Evolutionary conservation across 1,140 invertebrate genomes (phyloP), one percentile per base, ranked within the genome.

Genomic region (Arion vulgaris): DNA sequence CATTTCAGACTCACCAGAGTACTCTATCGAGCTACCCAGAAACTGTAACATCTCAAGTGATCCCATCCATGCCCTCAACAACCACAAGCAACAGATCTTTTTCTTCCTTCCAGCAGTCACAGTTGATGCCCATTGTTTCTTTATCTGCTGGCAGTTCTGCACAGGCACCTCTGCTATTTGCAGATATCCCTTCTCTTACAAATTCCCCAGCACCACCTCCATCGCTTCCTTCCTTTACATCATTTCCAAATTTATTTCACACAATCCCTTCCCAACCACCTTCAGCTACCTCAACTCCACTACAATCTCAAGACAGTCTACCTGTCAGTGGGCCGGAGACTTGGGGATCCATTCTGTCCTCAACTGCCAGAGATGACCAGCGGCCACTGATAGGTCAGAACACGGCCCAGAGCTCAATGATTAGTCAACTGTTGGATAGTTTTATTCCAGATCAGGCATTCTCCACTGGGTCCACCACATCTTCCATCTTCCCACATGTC

Each of bases 361-460:
- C 51, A 1, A 39, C 28, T 39, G 13, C 57, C 23, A 26, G 76
- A 41, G 76, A 78, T 38, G 57, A 80, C 34, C 45, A 62, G 23
- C 66, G 38, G 39, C 23, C 68, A 41, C 36, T 71, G 19, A 38
- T 41, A 26, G 23, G n/a, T 32, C 28, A 41, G 5, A 69, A 26
- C n/a, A 28, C 53, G 5, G 36, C 26, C 26, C 69, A 73, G 13
- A 45, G 49, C 49, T 81, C 80, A 32, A 73, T 74, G 49, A 81
- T 81, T 26, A 81, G 80, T 49, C 69, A 81, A 49, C 51, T 81
- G 0, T 49, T 81, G 1, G 80, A 81, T 34, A 81, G 80, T 45
- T 45, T 74, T 28, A 57, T 81, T 28, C 15, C 69, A 34, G 71
- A 81, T 49, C 80, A 80, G 39, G 28, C 78, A 0, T 80, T 49